A percentile compares a stretch with the other conserved stretches of the same genome.
phyloP scores from a whole-genome alignment of 2,113 vertebrate genomes.

The Melanostigma gelatinosum region DNA sequence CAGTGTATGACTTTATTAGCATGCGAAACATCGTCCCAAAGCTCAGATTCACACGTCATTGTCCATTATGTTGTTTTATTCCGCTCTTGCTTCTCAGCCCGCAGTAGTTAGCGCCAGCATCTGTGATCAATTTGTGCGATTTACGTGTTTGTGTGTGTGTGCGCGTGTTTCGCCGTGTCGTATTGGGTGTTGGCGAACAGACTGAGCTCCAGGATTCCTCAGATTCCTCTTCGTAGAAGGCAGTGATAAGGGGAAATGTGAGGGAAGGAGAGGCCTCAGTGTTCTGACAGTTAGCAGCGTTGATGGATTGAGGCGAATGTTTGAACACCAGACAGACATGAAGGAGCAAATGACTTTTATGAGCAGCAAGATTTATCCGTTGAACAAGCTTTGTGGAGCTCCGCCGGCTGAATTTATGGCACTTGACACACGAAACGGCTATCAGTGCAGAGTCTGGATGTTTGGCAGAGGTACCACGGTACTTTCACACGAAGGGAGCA shows the following conservation, averaged over 20 bases:
- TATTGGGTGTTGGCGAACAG: slow-evolving; percentile 54
- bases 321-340: slow-evolving; percentile 76
- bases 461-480: slow-evolving; percentile 60
- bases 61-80: slow-evolving; percentile 54
- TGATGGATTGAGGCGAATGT: slow-evolving; percentile 75
- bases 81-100: slow-evolving; percentile 49
- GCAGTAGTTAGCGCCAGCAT: slow-evolving; percentile 55
- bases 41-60: slow-evolving; percentile 59
- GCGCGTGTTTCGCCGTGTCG: slow-evolving; percentile 38
- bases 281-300: slow-evolving; percentile 61
- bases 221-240: slow-evolving; percentile 62
- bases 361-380: slow-evolving; percentile 74
- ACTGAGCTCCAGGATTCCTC: slow-evolving; percentile 62
- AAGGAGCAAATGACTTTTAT: slow-evolving; percentile 78
- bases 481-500: slow-evolving; percentile 64
- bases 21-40: slow-evolving; percentile 43
- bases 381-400: slow-evolving; percentile 72
- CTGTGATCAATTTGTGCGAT: slow-evolving; percentile 66
- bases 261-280: slow-evolving; percentile 56
- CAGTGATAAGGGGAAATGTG: slow-evolving; percentile 68
- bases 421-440: slow-evolving; percentile 61
- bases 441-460: slow-evolving; percentile 49
- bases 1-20: slow-evolving; percentile 52
- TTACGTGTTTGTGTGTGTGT: slow-evolving; percentile 48
- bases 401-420: slow-evolving; percentile 65